phyloP scores from a whole-genome alignment of 2,888 invertebrate species.

The Crematogaster levior region DNA sequence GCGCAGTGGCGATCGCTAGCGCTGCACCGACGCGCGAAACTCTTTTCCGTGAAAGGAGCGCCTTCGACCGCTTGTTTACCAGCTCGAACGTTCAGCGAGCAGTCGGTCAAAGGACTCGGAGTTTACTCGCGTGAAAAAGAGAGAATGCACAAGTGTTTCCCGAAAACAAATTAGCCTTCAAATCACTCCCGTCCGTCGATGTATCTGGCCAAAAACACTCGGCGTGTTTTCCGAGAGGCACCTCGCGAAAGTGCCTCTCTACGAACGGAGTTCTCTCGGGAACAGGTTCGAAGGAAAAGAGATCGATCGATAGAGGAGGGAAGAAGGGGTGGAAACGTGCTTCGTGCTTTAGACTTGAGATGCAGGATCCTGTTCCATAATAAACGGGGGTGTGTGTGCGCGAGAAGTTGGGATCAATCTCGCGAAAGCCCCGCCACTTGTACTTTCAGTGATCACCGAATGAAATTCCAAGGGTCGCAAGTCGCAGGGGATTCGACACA shows the following conservation, averaged over 20 bases:
- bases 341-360: neutral
- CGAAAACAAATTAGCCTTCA: conserved; percentile 31
- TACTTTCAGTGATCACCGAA: neutral
- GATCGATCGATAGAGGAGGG: too few relatives aligned
- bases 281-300: too few relatives aligned
- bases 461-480: neutral
- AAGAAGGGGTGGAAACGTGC: too few relatives aligned
- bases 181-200: neutral
- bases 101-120: conserved; percentile 3
- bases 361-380: neutral
- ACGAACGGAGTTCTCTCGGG: too few relatives aligned
- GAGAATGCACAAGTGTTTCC: neutral
- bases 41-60: conserved; percentile 8
- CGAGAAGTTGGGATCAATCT: neutral
- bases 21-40: conserved; percentile 10
- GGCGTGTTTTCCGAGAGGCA: neutral
- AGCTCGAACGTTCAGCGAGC: conserved; percentile 14
- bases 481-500: neutral
- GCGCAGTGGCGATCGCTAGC: neutral
- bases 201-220: neutral
- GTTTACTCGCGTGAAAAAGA: conserved; percentile 14
- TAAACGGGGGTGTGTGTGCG: neutral
- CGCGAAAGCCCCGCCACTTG: neutral
- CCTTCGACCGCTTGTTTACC: conserved; percentile 45
- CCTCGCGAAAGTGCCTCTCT: neutral